These are phyloP conservation scores for Hapalemur alaotrensis DNA, from an alignment of 2,797 vertebrate species.

Conservation along the genomic window DNA sequence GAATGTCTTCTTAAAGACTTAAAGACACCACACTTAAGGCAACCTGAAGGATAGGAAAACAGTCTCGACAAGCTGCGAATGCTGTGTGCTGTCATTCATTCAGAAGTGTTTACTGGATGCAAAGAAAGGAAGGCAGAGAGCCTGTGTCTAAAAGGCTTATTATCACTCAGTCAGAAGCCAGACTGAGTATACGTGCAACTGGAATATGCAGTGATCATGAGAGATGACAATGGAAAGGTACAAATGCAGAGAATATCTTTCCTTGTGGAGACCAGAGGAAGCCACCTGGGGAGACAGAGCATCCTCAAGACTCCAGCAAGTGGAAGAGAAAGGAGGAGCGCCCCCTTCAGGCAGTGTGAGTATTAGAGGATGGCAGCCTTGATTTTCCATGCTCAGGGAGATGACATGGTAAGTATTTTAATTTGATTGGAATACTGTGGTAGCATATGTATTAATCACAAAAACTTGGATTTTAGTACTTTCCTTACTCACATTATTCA, in stretches of 20 bases:
- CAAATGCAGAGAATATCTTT: background rate
- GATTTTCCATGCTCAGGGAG: background rate
- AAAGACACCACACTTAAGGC: background rate
- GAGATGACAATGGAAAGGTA: background rate
- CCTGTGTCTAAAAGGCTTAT: background rate
- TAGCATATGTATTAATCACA: background rate
- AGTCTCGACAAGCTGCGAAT: background rate
- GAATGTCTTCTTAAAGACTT: background rate
- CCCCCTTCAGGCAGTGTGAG: background rate
- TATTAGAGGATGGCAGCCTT: background rate
- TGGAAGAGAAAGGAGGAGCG: background rate
- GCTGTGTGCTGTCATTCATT: background rate
- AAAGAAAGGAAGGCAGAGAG: background rate
- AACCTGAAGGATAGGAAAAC: background rate
- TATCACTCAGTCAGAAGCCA: background rate
- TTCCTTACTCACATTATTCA: background rate
- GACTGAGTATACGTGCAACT: background rate
- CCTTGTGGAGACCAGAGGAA: background rate
- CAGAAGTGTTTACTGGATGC: background rate
- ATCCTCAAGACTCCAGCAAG: rapidly evolving
- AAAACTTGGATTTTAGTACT: background rate
- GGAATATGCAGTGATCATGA: background rate
- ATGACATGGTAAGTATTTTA: background rate
- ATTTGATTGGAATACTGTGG: background rate
- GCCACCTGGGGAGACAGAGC: background rate